Conservation (phyloP, 2,888 invertebrate genomes). For the Synergus gifuensis region DNA sequence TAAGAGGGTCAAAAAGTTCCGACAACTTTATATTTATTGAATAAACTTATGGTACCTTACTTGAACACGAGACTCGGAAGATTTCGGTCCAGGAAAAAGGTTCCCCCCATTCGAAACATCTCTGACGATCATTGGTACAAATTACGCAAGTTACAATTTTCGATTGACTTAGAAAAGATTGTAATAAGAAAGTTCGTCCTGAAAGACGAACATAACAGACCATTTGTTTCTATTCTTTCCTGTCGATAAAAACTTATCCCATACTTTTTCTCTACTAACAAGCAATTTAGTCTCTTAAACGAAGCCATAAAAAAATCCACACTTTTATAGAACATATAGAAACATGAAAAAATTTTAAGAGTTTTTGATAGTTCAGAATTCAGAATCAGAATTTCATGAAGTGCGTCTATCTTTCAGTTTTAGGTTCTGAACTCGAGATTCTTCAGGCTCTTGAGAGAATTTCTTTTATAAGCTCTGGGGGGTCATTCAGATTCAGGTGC, state of each 20-base stretch:
- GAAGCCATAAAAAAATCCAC: not conserved
- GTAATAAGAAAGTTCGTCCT: too few species aligned
- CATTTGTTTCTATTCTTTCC: not conserved
- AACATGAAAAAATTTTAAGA: not conserved
- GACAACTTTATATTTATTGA: not conserved
- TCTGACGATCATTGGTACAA: not conserved
- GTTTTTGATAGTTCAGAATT: not conserved
- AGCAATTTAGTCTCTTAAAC: not conserved
- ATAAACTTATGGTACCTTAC: not conserved
- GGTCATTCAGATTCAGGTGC: not conserved
- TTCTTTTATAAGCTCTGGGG: not conserved
- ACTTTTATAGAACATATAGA: not conserved
- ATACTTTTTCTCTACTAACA: not conserved
- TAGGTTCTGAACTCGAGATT: too few species aligned
- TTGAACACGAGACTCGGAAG: not conserved
- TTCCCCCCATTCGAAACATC: not conserved
- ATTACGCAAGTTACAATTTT: not conserved
- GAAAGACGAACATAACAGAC: not conserved
- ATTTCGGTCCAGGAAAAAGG: not conserved
- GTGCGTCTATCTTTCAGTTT: too few species aligned
- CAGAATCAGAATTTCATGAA: not conserved
- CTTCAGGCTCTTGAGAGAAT: not conserved
- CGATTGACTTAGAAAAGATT: not conserved
- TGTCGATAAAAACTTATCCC: not conserved
- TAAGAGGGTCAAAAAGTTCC: not conserved